These are phyloP conservation scores for Epirrita christyi DNA, from an alignment of 2,888 invertebrate species.

Conservation along the genomic window DNA sequence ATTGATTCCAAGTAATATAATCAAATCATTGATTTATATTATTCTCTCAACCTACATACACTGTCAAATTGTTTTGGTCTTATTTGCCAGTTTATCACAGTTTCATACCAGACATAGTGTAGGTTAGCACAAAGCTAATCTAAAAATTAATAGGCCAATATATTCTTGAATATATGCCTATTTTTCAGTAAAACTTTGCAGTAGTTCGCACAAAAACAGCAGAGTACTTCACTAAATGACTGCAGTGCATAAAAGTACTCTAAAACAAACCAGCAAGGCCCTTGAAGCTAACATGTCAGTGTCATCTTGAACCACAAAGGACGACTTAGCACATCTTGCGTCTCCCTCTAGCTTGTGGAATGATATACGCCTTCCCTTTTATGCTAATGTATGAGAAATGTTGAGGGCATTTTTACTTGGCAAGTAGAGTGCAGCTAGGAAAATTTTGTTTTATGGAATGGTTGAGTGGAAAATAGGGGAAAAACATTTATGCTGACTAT, in stretches of 20 bases:
- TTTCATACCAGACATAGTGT: too few species aligned
- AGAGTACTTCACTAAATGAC: slow-evolving; percentile 22
- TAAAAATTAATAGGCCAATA: too few species aligned
- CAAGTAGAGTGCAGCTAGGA: slow-evolving; percentile 21
- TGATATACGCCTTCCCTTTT: slow-evolving; percentile 21
- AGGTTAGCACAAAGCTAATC: too few species aligned
- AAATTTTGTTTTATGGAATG: slow-evolving; percentile 23
- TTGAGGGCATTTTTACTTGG: slow-evolving; percentile 27
- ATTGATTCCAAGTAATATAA: neutral
- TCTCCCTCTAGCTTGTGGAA: slow-evolving; percentile 24
- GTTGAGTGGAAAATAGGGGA: slow-evolving; percentile 1
- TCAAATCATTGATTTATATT: neutral
- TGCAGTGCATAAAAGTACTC: slow-evolving; percentile 27
- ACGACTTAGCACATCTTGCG: slow-evolving; percentile 25
- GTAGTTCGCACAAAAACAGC: slow-evolving; percentile 4
- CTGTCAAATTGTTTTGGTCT: neutral
- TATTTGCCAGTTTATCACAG: too few species aligned
- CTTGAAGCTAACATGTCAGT: slow-evolving; percentile 41
- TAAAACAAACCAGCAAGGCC: slow-evolving; percentile 27
- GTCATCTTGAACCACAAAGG: slow-evolving; percentile 41
- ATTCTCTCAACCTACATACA: too few species aligned
- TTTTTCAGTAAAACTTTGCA: neutral
- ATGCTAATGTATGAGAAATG: slow-evolving; percentile 37
- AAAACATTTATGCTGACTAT: neutral
- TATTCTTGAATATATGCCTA: too few species aligned